Evolutionary conservation across 2,797 vertebrate genomes (phyloP).

Genomic region (Clarias pachynema): DNA sequence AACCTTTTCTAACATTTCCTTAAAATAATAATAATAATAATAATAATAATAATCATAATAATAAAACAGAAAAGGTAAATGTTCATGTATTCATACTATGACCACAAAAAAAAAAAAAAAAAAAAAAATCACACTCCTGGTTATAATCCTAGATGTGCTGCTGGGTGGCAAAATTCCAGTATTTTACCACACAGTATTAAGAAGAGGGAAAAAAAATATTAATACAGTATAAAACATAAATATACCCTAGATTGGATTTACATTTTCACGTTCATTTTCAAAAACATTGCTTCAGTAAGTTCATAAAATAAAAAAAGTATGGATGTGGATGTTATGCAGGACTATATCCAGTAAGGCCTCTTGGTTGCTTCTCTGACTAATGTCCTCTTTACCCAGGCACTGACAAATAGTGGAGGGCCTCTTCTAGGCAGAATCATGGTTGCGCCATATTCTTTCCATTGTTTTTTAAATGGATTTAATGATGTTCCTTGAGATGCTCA

Average conservation of each 20-base stretch:
- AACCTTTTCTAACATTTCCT: neutral
- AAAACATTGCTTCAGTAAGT: neutral
- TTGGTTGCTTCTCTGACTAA: constrained; percentile 19
- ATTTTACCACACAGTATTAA: neutral
- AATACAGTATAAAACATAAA: neutral
- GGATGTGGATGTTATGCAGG: neutral
- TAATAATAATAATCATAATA: neutral
- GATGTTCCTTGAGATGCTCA: constrained; percentile 12
- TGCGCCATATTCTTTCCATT: constrained; percentile 13
- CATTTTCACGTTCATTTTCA: neutral
- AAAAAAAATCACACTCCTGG: neutral
- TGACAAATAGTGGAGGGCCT: constrained; percentile 3
- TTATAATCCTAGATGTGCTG: neutral
- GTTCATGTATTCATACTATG: neutral
- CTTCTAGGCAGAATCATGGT: constrained; percentile 19
- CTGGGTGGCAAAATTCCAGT: neutral
- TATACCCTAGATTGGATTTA: neutral
- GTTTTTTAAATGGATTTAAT: constrained; percentile 24
- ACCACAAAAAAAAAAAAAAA: neutral
- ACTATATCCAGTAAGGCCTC: constrained; percentile 14
- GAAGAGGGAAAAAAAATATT: neutral
- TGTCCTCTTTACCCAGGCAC: constrained; percentile 6
- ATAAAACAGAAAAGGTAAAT: too few relatives aligned
- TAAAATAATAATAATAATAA: neutral
- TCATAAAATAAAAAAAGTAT: neutral